A percentile compares a stretch with the other conserved stretches of the same genome.
These are phyloP conservation scores for Salvelinus fontinalis DNA, from an alignment of 2,113 vertebrate species.

Conservation along the genomic window DNA sequence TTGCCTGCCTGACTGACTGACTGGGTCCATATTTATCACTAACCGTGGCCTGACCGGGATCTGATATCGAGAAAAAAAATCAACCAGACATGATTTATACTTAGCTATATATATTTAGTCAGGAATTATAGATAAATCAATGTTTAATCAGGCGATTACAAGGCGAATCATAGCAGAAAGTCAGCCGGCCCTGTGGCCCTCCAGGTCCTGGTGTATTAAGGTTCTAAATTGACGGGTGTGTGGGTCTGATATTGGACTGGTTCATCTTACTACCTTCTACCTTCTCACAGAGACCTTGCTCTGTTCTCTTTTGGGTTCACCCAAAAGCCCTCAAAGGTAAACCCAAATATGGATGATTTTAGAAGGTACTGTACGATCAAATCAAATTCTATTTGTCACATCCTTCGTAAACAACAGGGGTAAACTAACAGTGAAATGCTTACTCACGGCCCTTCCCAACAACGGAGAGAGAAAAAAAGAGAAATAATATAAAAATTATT, in stretches of 20 bases:
- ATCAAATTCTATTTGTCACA: too few relatives aligned
- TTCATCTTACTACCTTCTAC: conserved; percentile 34
- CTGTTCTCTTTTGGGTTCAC: conserved; percentile 19
- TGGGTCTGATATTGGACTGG: conserved; percentile 9
- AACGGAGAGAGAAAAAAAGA: too few relatives aligned
- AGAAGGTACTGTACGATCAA: conserved; percentile 29
- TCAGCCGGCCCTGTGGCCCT: background rate
- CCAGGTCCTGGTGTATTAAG: background rate
- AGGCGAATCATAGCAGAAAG: conserved; percentile 34
- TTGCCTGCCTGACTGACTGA: conserved; percentile 45
- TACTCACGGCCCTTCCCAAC: conserved; percentile 31
- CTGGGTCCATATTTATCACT: conserved; percentile 53
- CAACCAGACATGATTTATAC: conserved; percentile 48
- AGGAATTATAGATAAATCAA: conserved; percentile 51
- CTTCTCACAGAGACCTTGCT: conserved; percentile 7
- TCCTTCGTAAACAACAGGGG: too few relatives aligned
- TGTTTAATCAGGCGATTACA: conserved; percentile 54
- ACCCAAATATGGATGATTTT: conserved; percentile 51
- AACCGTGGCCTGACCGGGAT: conserved; percentile 44
- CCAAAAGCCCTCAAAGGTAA: conserved; percentile 39
- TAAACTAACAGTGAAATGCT: conserved; percentile 48
- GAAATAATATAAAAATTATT: too few relatives aligned
- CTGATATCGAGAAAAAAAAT: conserved; percentile 40
- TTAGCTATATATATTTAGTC: conserved; percentile 8
- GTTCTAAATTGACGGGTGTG: conserved; percentile 15